Evolutionary conservation across 2,113 vertebrate species (phyloP).

Genomic region (Ageneiosus marmoratus): DNA sequence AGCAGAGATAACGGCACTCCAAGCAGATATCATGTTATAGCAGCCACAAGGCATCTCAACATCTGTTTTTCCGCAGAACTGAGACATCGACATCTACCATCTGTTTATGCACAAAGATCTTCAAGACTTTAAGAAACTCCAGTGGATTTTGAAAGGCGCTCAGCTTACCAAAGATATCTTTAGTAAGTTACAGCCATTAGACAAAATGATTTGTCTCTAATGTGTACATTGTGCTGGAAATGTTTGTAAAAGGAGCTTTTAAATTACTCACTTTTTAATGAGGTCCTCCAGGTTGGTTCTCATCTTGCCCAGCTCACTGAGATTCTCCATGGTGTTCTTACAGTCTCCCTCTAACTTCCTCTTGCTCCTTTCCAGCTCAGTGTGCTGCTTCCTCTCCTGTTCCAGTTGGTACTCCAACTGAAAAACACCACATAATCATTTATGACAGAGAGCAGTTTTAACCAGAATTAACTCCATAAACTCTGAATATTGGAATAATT

Average conservation of each 20-base stretch:
- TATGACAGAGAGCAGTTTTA: constrained; percentile 18
- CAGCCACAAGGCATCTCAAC: constrained; percentile 44
- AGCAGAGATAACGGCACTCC: constrained; percentile 48
- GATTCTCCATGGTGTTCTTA: constrained; percentile 65
- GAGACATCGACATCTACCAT: constrained; percentile 30
- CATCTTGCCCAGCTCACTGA: constrained; percentile 68
- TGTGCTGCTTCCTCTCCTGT: constrained; percentile 66
- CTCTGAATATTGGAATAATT: neutral
- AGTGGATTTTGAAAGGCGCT: neutral
- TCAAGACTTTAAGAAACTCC: constrained; percentile 4
- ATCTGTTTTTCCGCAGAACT: constrained; percentile 52
- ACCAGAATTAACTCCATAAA: too few relatives aligned
- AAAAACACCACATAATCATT: constrained; percentile 5
- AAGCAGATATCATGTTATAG: constrained; percentile 49
- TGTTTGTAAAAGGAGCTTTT: neutral
- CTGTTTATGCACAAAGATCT: constrained; percentile 25
- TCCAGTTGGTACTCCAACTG: constrained; percentile 73
- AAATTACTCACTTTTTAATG: constrained; percentile 68
- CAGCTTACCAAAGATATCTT: neutral
- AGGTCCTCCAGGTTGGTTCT: constrained; percentile 71
- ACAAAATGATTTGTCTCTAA: neutral
- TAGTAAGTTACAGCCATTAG: neutral
- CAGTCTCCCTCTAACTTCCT: constrained; percentile 71
- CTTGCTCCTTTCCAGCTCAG: constrained; percentile 69
- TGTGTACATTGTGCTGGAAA: neutral